Percentiles rank a stretch among this genome's conserved stretches.
phyloP scores from a whole-genome alignment of 2,797 vertebrate genomes.

The Diceros bicornis region DNA sequence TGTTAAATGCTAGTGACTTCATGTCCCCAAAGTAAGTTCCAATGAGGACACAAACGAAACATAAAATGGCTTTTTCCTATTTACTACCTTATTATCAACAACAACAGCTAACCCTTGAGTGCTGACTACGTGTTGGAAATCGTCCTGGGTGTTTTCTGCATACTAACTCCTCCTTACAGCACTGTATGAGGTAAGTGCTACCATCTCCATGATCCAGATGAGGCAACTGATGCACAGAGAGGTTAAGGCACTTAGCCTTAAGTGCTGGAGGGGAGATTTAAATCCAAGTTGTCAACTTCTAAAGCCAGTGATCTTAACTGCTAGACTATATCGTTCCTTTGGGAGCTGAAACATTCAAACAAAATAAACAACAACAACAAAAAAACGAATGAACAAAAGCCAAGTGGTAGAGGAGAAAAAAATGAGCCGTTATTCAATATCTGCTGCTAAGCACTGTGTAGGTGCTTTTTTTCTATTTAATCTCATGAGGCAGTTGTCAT shows the following conservation, averaged over 20 bases:
- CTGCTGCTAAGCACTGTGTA: neutral
- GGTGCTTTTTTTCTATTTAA: neutral
- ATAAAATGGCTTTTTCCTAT: neutral
- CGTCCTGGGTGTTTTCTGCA: neutral
- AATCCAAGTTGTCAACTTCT: neutral
- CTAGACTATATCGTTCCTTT: neutral
- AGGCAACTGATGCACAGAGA: neutral
- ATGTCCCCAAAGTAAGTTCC: neutral
- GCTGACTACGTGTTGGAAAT: neutral
- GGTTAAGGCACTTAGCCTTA: neutral
- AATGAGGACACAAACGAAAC: neutral
- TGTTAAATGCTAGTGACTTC: neutral
- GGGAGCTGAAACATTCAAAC: neutral
- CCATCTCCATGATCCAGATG: neutral
- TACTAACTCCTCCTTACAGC: neutral
- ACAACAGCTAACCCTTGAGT: neutral
- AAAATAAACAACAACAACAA: constrained; percentile 30
- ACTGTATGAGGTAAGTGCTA: neutral
- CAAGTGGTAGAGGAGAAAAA: neutral
- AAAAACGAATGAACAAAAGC: neutral
- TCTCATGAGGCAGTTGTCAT: neutral
- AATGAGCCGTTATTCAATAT: neutral
- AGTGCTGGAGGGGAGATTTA: neutral
- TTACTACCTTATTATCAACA: neutral
- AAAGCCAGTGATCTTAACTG: neutral